These are phyloP conservation scores for Mesaphorura yosii DNA, from an alignment of 1,140 invertebrate species.

Conservation along the genomic window DNA sequence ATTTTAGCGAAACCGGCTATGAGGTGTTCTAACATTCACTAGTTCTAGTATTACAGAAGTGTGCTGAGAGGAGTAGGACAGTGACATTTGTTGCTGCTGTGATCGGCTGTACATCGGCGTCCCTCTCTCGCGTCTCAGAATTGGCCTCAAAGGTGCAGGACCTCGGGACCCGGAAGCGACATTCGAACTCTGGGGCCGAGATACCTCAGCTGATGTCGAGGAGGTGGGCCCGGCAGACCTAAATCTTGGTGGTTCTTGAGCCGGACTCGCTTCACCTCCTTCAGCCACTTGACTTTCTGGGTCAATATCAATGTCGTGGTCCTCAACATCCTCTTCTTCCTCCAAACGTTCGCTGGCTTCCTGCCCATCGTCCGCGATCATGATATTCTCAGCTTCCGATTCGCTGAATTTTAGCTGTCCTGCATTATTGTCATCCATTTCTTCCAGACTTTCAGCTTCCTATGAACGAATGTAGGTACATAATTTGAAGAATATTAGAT, in stretches of 20 bases:
- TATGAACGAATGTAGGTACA: neutral
- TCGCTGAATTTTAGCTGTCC: neutral
- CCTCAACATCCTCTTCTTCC: neutral
- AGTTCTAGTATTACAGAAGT: too few species aligned
- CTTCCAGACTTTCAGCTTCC: constrained; percentile 29
- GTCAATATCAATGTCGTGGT: neutral
- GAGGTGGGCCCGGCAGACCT: too few species aligned
- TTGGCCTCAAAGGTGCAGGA: neutral
- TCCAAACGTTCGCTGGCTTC: neutral
- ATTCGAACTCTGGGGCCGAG: neutral
- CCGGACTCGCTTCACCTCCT: constrained; percentile 1
- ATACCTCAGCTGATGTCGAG: neutral
- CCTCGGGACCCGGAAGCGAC: neutral
- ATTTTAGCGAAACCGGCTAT: neutral
- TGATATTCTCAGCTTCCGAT: neutral
- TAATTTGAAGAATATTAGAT: neutral
- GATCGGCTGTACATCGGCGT: neutral
- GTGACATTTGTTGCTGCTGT: neutral
- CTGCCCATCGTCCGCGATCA: neutral
- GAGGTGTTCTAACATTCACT: neutral
- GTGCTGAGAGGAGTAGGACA: neutral
- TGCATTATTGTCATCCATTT: constrained; percentile 11
- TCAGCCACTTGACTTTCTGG: constrained; percentile 5
- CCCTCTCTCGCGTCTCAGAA: neutral
- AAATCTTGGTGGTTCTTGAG: neutral